phyloP scores from a whole-genome alignment of 1,140 invertebrate genomes.

The Vollenhovia emeryi region DNA sequence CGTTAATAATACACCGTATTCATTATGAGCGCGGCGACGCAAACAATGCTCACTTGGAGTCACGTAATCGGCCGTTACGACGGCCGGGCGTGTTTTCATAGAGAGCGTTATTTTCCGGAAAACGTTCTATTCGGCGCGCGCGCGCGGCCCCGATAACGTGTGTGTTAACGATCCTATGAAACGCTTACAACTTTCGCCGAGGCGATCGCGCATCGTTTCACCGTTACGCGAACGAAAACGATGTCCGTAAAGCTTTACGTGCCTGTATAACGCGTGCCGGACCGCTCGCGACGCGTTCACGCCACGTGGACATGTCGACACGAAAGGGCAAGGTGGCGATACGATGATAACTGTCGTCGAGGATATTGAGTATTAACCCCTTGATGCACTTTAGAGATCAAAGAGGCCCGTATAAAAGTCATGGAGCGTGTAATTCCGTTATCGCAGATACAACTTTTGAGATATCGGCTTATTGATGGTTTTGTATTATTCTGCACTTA shows the following conservation, averaged over 20 bases:
- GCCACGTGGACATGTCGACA: background rate
- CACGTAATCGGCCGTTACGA: conserved; percentile 49
- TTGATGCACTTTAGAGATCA: conserved; percentile 25
- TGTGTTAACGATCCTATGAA: conserved; percentile 22
- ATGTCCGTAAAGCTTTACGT: conserved; percentile 36
- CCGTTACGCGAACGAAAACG: background rate
- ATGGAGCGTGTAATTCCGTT: conserved; percentile 7
- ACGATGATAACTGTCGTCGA: conserved; percentile 26
- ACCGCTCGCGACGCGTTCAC: background rate
- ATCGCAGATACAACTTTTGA: conserved; percentile 18
- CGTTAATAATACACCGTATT: conserved; percentile 56
- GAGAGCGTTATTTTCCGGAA: background rate
- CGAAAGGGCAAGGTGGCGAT: background rate
- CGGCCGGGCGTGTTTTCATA: conserved; percentile 1
- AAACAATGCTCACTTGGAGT: conserved; percentile 57
- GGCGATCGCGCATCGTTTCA: background rate
- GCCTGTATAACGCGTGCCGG: background rate
- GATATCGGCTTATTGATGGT: conserved; percentile 23
- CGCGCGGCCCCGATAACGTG: background rate
- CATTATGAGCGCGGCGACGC: conserved; percentile 39
- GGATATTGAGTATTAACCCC: background rate
- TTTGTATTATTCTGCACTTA: background rate
- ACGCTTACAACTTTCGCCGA: conserved; percentile 25
- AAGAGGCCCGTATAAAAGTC: background rate
- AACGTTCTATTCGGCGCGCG: conserved; percentile 18